Base-by-base conservation (phyloP, 1,140 invertebrate genomes). In the Saccostrea echinata region DNA sequence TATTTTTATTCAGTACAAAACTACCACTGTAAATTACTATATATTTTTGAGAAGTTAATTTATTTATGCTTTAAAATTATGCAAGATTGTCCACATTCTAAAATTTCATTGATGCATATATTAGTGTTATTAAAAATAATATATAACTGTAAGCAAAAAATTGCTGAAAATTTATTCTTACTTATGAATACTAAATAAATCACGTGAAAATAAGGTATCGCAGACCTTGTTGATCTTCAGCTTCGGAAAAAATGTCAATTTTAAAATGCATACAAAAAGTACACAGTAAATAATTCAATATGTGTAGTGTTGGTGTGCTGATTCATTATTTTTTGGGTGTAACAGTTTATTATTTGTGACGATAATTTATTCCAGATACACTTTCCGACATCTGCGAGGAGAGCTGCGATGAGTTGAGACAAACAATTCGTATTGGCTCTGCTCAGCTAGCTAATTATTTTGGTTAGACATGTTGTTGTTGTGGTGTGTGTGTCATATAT, bases 361-460 rank as follows among this genome's bases (percentile, higher is more conserved):
- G 11, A 13, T 71, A 13, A 33, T 71, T 71, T 71, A 30, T 71
- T 71, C 24, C 68, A 71, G 68, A 71, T 71, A 13, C 68, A 13
- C 30, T 71, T 13, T 71, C 68, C 9, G 30, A 71, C 27, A 71
- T 27, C 16, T 24, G 68, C 9, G 68, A 71, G n/a, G 68, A 71
- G 68, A 71, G 68, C 27, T 33, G 12, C 9, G 68, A 71, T 71
- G 68, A 71, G 68, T 33, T 71, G 68, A 71, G 68, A 33, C 68
- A 33, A 30, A 71, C 68, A 1, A 71, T 71, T 71, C 68, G 68
- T 30, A 24, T 85, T 68, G 68, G 68, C 68, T 85, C 68, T 3
- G 27, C 57, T 85, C 68, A 43, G 84, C 84, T 85, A 68, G 55
- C 84, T 68, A 68, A 85, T 68, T 13, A 43, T 13, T 68, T 61